Base-by-base conservation (phyloP, 1,140 invertebrate genomes). In the Calycopis cecrops region DNA sequence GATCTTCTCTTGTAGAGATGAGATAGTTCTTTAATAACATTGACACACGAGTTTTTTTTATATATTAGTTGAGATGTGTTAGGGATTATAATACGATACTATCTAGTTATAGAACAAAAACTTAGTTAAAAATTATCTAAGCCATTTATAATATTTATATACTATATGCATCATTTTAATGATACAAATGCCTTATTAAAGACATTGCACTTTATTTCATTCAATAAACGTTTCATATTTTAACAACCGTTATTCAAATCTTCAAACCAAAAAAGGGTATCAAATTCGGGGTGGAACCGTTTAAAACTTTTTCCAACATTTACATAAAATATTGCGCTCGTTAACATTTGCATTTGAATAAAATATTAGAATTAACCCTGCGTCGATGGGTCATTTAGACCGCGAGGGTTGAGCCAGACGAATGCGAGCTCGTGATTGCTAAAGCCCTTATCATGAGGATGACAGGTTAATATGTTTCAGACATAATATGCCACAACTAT, bases 341-440 rank as follows among this genome's bases (percentile, higher is more conserved):
- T 69, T 69, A 63, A 48, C 34, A 50, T 50, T 50, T 35, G 33
- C 33, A 52, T 52, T 35, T 52, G 37, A 52, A 49, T 49, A 50
- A 40, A 44, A 53, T 42, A 34, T 53, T 50, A 53, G 11, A 50
- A 57, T 67, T 60, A 65, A 57, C 60, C 60, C 57, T 52, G 57
- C 58, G 69, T 67, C 62, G 60, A 74, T 67, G 64, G 75, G 71
- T 71, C 65, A 71, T 69, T 71, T 65, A 65, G 62, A 67, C 57
- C 60, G 60, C 58, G 62, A 68, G 72, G 69, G 69, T 78, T 73
- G 73, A 67, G 67, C 69, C 62, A 76, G 79, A 82, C 70, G 67
- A 72, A 83, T 79, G 71, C 58, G 63, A 57, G 34, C 52, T 48
- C 60, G 48, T 60, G 59, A 73, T 69, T 55, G 42, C 63, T 62